A percentile compares a stretch with the other conserved stretches of the same genome.
These are phyloP conservation scores for Somateria mollissima DNA, from an alignment of 2,797 vertebrate species.

Conservation along the genomic window DNA sequence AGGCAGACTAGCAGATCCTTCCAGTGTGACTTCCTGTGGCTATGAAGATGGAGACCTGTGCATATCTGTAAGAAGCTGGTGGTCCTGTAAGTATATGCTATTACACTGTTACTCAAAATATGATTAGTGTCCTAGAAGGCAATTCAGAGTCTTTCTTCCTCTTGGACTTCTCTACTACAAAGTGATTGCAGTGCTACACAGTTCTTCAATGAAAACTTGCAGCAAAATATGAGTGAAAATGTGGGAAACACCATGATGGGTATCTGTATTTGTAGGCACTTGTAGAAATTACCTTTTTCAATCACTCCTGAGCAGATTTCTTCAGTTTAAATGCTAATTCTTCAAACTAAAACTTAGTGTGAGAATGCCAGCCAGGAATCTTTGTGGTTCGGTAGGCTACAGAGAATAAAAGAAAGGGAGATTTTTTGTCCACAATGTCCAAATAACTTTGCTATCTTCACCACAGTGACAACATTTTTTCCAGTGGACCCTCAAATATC, in stretches of 20 bases:
- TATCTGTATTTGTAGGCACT: not conserved
- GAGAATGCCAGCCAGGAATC: not conserved
- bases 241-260: too few species aligned
- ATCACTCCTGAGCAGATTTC: not conserved
- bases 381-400: not conserved
- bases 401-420: not conserved
- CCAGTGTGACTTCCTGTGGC: conserved; percentile 73
- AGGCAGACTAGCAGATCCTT: conserved; percentile 87
- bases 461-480: not conserved
- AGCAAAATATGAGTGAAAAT: not conserved
- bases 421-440: not conserved
- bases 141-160: not conserved
- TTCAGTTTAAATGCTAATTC: not conserved
- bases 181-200: not conserved
- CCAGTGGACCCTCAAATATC: not conserved
- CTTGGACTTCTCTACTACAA: not conserved
- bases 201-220: not conserved
- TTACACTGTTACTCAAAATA: not conserved
- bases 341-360: not conserved
- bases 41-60: conserved; percentile 76
- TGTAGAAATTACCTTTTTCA: not conserved
- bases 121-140: not conserved
- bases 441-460: not conserved
- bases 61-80: conserved; percentile 88
- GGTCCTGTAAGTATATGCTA: conserved; percentile 85